Evolutionary conservation across 1,140 invertebrate species (phyloP).

Genomic region (Rhagoletis zephyria): DNA sequence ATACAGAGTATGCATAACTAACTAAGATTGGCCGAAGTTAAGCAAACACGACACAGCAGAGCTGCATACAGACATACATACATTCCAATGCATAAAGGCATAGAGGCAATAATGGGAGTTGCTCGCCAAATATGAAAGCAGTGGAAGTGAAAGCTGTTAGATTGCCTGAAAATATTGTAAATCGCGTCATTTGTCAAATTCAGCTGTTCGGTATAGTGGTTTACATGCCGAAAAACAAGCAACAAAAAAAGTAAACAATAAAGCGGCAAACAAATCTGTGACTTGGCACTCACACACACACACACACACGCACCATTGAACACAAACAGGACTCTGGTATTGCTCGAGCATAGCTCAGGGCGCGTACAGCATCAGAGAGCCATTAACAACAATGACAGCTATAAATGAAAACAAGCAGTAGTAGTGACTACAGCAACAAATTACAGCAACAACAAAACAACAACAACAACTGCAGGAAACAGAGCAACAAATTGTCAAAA

Average conservation of each 20-base stretch:
- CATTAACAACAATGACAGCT: constrained; percentile 42
- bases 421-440: constrained; percentile 45
- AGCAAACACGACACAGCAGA: too few relatives aligned
- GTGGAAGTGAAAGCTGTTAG: constrained; percentile 65
- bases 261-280: neutral
- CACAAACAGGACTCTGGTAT: too few relatives aligned
- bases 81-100: too few relatives aligned
- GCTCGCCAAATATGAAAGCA: neutral
- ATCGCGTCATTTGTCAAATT: constrained; percentile 71
- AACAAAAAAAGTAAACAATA: neutral
- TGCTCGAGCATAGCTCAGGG: neutral
- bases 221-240: constrained; percentile 26
- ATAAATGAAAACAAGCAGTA: constrained; percentile 40
- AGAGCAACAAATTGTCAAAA: neutral
- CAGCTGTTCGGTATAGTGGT: constrained; percentile 62
- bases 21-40: too few relatives aligned
- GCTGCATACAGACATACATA: too few relatives aligned
- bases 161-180: constrained; percentile 71
- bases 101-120: too few relatives aligned
- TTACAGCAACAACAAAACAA: neutral
- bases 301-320: too few relatives aligned
- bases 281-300: too few relatives aligned
- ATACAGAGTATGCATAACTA: too few relatives aligned
- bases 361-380: constrained; percentile 5
- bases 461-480: neutral